Evolutionary conservation across 2,113 vertebrate genomes (phyloP).

Genomic region (Mastomys coucha): DNA sequence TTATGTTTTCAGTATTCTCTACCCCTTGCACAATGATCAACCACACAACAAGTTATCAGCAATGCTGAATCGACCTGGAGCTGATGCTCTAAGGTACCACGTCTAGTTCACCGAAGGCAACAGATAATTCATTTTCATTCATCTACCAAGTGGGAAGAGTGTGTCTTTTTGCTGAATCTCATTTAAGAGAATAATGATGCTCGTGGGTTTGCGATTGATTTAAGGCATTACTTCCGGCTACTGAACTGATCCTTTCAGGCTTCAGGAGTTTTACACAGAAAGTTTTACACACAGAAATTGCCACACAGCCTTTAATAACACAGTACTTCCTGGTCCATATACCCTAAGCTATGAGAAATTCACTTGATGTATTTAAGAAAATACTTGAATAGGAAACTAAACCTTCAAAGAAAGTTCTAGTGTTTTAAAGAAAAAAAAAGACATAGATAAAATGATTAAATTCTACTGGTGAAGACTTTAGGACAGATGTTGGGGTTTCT

Average conservation of each 20-base stretch:
- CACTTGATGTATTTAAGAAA: slow-evolving; percentile 50
- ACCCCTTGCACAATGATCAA: not conserved
- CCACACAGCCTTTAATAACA: not conserved
- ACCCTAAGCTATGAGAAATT: not conserved
- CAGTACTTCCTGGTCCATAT: not conserved
- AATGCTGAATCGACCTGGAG: not conserved
- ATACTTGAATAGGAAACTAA: slow-evolving; percentile 37
- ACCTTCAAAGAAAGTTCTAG: not conserved
- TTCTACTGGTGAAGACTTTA: not conserved
- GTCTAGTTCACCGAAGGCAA: not conserved
- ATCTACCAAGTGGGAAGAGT: not conserved
- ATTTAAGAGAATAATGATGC: slow-evolving; percentile 1
- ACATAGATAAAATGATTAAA: not conserved
- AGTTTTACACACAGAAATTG: not conserved
- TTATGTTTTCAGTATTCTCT: not conserved
- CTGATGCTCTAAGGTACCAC: not conserved
- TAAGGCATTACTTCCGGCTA: slow-evolving; percentile 20
- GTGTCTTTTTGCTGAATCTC: not conserved
- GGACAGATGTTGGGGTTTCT: slow-evolving; percentile 33
- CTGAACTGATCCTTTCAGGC: slow-evolving; percentile 41
- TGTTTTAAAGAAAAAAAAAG: slow-evolving; percentile 13
- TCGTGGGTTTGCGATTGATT: not conserved
- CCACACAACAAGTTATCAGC: not conserved
- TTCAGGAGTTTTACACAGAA: slow-evolving; percentile 19
- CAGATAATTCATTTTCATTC: not conserved